Base-by-base conservation (phyloP, 2,797 vertebrate genomes). In the Phrynocephalus guinanensis region DNA sequence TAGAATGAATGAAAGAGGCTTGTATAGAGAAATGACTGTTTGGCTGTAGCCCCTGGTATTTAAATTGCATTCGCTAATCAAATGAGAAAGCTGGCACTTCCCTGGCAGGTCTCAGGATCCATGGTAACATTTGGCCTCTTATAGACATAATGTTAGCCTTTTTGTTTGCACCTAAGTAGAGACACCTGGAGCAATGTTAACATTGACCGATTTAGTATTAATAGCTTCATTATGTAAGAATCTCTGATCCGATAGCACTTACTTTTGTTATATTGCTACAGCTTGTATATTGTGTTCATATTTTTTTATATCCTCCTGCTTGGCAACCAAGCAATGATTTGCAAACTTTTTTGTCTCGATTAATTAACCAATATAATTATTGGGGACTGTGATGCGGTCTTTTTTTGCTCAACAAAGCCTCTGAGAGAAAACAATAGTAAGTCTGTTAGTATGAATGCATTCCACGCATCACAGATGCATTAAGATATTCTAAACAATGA, bases 311-410 rank as follows among this genome's bases (percentile, higher is more conserved):
- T 97, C 96, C 96, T 94, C 93, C 93, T 97, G 96, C 97, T 96
- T 97, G 96, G 96, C 96, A 97, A 97, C 97, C 91, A 72, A 94
- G 96, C 96, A 97, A 95, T 96, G 96, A 97, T 97, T 97, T 97
- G 96, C 96, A 97, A 96, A 96, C 96, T 97, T 97, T 96, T 97
- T 96, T 97, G 96, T 97, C 97, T 98, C 97, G 97, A 98, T 97
- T 98, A 99, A 98, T 99, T 98, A 98, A 98, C 97, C 97, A 97
- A 97, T 98, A 97, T 98, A 98, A 98, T 98, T 98, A 98, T 98
- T 97, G 96, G 97, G 97, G 97, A 97, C 97, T 96, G 95, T 97
- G 97, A 96, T 95, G 97, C 97, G 95, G 97, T 97, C 97, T 97
- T 88, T 44, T 44, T 44, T 97, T 97, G 96, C 95, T 96, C 92